Evolutionary conservation across 2,797 vertebrate species (phyloP), one percentile per base, ranked within the genome.

Genomic region (Labeo calbasu): DNA sequence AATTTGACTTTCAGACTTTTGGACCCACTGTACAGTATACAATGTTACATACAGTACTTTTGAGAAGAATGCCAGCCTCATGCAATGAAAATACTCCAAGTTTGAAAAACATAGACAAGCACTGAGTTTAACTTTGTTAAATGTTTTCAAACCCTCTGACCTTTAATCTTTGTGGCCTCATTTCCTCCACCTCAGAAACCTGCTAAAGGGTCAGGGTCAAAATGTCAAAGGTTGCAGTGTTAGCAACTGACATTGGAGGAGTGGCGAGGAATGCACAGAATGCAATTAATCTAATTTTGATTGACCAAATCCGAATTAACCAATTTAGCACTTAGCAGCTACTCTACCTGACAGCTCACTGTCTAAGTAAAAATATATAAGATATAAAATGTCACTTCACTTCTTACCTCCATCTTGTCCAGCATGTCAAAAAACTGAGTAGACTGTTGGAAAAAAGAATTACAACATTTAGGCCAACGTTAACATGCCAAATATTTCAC

Each of bases 381-480:
- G 32, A 36, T 36, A 36, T 36, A 36, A 36, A 36, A 36, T 36
- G 32, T 36, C 32, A 36, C 4, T 43, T 25, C 3, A 66, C 19
- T 71, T 69, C 92, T 96, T 93, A 99, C 97, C 96, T 98, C 96
- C 96, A 98, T 97, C 88, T 95, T 97, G 85, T 98, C 97, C 94
- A 98, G 93, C 92, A 92, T 94, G 89, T 97, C 97, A 32, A 98
- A 99, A 94, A 99, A 99, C 87, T 97, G 96, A 9, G 96, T 95
- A 0, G 97, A 96, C 98, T 99, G 95, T 65, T 92, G 77, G 65
- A 17, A 77, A 66, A 76, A n/a, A 50, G 23, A 46, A 71, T 50
- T 46, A 50, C 8, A 55, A 53, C 6, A 57, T 81, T 59, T 69
- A 5, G 32, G 15, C 14, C 14, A 25, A 63, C n/a, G 2, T 14